Base-by-base conservation (phyloP, 2,113 vertebrate species). In the Garra rufa region DNA sequence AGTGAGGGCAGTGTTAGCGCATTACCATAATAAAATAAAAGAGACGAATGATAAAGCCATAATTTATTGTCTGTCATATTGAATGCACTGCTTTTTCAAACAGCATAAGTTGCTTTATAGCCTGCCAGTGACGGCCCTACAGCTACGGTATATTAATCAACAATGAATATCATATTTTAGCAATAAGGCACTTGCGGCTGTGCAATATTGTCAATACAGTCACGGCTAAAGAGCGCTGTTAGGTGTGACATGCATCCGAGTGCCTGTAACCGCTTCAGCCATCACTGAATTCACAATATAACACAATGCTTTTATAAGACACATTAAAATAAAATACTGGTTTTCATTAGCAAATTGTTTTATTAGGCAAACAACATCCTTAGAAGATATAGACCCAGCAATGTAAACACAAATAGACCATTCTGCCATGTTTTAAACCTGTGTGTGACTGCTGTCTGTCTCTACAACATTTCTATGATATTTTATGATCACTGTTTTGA, bases 51-150 rank as follows among this genome's bases (percentile, higher is more conserved):
- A 71, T 50, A 30, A 52, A 28, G 75, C 50, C 30, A 76, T 57
- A 24, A 14, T 77, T 77, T 57, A 77, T 30, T 41, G 75, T 76
- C 17, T 76, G 75, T 76, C 75, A 14, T 38, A 57, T 57, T 55
- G 28, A 57, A 34, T 76, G 19, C 50, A 8, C 48, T 57, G 48
- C 50, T 76, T 38, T 24, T 38, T n/a, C 9, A 57, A 77, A 41
- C 4, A 34, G 28, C 15, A 13, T 41, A 19, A 7, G 30, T 38
- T 34, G 17, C 43, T 24, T 24, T 46, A 26, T 73, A 26, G 7
- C 13, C 70, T 46, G 19, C 2, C 70, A 13, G 41, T 15, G 70
- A 73, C 41, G 1, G 30, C 30, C 30, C 65, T 21, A 69, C 15
- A 34, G 14, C 30, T 14, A 44, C 70, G 15, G 13, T 7, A 26